A percentile compares a stretch with the other conserved stretches of the same genome.
These are phyloP conservation scores for Petrocephalus schoutedeni DNA, from an alignment of 2,797 vertebrate genomes.

Conservation along the genomic window DNA sequence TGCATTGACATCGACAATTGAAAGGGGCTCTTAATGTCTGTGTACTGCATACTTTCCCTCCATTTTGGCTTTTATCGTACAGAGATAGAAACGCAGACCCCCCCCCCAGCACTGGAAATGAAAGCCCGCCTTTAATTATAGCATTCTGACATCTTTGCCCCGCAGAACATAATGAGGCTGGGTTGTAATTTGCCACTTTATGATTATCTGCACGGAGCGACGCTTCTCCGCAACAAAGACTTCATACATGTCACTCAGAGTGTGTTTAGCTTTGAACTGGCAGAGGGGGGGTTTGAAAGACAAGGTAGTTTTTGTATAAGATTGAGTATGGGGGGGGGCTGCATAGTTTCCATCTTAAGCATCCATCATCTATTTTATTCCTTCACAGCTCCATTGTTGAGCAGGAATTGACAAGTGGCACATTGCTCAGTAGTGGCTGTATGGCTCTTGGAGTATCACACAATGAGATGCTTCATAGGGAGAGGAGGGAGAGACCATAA, in stretches of 20 bases:
- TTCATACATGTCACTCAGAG: not conserved
- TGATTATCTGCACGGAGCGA: not conserved
- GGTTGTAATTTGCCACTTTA: constrained; percentile 3
- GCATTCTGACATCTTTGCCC: not conserved
- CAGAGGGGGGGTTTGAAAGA: not conserved
- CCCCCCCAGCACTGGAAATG: not conserved
- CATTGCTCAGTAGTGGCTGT: not conserved
- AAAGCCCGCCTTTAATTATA: constrained; percentile 23
- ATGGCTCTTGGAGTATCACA: not conserved
- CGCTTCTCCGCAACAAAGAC: constrained; percentile 9
- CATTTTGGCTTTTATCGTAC: not conserved
- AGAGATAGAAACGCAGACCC: not conserved
- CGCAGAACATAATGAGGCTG: not conserved
- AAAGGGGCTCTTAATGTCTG: not conserved
- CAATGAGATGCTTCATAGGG: not conserved
- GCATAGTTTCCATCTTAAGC: not conserved
- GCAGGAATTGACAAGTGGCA: not conserved
- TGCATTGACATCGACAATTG: not conserved
- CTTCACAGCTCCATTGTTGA: not conserved
- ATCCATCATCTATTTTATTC: not conserved
- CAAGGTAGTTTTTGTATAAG: not conserved
- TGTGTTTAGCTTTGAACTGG: constrained; percentile 6
- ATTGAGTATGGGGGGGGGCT: not conserved
- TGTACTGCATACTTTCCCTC: not conserved
- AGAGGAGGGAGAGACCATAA: too few relatives aligned